Evolutionary conservation across 2,888 invertebrate species (phyloP), one percentile per base, ranked within the genome.

Genomic region (Amorpha juglandis): DNA sequence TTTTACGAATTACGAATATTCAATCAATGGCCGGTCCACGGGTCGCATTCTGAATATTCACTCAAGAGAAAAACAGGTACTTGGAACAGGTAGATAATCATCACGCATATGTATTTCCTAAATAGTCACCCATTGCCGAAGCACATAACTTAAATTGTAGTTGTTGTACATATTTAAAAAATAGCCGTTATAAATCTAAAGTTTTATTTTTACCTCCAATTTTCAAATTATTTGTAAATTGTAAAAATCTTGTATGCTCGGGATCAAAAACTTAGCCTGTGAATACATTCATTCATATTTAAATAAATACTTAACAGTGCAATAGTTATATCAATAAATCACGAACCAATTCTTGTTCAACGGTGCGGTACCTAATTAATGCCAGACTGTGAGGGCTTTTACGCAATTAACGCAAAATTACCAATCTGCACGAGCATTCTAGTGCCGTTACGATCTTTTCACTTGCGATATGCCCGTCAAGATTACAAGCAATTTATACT

Each of bases 341-440:
- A 58, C 19, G 38, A 58, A 42, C 6, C 58, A 42, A 58, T 58
- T 58, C 38, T 42, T 70, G 71, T 68, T 74, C 66, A 69, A 75
- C 71, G 72, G 73, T 72, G 76, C 75, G 71, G 80, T 83, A 27
- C 27, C 27, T 27, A 84, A 83, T 84, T 84, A 84, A 83, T 82
- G 75, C 78, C 75, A 70, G 75, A 74, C 72, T 69, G 27, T 27
- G 74, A 74, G 71, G 69, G 71, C 72, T 75, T 72, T 73, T 69
- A 75, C 74, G 79, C 77, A 81, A 80, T 82, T 80, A 79, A 79
- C 77, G 82, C 70, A 75, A 83, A 82, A 81, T 82, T 75, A 70
- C 74, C 75, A 75, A 79, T 77, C 79, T 74, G 72, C 74, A 78
- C 78, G 35, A 48, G 33, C 55, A 58, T 58, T 64, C 63, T 33